These are phyloP conservation scores for Actinernus sp. DNA, from an alignment of 92 coral and sea anemone species.

Conservation along the genomic window DNA sequence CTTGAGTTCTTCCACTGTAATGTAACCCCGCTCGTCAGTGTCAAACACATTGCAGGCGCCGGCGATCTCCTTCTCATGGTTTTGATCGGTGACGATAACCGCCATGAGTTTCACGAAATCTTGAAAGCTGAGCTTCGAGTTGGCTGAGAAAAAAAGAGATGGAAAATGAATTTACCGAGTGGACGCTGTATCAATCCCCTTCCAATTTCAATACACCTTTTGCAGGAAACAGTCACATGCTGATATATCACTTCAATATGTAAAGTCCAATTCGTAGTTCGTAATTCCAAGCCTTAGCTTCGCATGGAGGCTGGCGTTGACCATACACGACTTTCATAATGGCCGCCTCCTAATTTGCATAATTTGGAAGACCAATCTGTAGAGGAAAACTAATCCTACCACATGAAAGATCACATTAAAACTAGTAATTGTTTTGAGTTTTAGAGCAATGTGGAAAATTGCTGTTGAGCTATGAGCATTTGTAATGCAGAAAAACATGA, in stretches of 20 bases:
- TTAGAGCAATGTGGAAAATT: too few species aligned
- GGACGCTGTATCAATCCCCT: not conserved
- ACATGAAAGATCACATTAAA: too few species aligned
- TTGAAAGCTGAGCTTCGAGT: slow-evolving; percentile 38
- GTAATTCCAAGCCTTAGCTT: not conserved
- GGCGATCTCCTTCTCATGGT: slow-evolving; percentile 28
- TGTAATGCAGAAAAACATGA: too few species aligned
- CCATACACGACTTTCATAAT: too few species aligned
- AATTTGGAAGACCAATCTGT: too few species aligned
- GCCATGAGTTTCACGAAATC: slow-evolving; percentile 70
- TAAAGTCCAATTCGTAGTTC: too few species aligned
- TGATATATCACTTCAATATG: not conserved
- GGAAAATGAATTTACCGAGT: not conserved
- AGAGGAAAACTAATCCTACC: too few species aligned
- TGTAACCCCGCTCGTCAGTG: slow-evolving; percentile 74
- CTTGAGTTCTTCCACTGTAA: slow-evolving; percentile 63
- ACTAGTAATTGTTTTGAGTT: too few species aligned
- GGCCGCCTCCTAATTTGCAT: too few species aligned
- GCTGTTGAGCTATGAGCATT: too few species aligned
- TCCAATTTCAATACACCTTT: not conserved
- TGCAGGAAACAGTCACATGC: too few species aligned
- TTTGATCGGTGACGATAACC: slow-evolving; percentile 55
- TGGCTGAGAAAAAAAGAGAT: slow-evolving; percentile 25
- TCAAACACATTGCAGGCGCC: slow-evolving; percentile 79
- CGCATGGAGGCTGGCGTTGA: too few species aligned